Base-by-base conservation (phyloP, 2,888 invertebrate genomes). In the Sphaeridia pumilis region DNA sequence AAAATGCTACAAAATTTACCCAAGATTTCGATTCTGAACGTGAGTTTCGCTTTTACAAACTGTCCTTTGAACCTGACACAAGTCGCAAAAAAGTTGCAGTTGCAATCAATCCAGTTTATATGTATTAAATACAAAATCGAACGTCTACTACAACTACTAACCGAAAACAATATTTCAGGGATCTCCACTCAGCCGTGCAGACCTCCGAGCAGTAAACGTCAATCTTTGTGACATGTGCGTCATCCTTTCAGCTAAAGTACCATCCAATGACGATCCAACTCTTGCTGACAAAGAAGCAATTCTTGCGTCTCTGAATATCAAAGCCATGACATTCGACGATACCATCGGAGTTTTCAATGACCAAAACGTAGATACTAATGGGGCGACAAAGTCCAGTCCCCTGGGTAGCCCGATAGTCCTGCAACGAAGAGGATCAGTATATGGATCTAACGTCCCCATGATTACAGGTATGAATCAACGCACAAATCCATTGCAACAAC, bases 201-300 rank as follows among this genome's bases (percentile, higher is more conserved):
- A 99, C 78, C 78, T 99, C 71, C 83, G 98, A 69, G 97, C 98
- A 72, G 98, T 98, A 65, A 98, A 98, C 76, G 95, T 99, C 66
- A 98, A 99, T 76, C 80, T 98, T 69, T 98, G 98, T 81, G 98
- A 98, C 81, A 99, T 98, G 98, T 98, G 98, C 79, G 97, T 97
- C 73, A 97, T 99, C 72, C 78, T 99, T 74, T 97, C 97, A 71
- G 78, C 78, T 27, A 93, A 95, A 80, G 95, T 97, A 78, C 94
- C 94, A 74, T 92, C 92, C 73, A 95, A 92, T 74, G 98, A 99
- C 75, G 98, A 99, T 78, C 94, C 97, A 62, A 97, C 97, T 72
- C 80, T 99, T 75, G 97, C 97, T 66, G 98, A 99, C 78, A 99
- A 99, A 78, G 98, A 98, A 77, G 97, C 98, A 69, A 98, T 99